Conservation (phyloP, 2,797 vertebrate species). For the Neomorphus geoffroyi region DNA sequence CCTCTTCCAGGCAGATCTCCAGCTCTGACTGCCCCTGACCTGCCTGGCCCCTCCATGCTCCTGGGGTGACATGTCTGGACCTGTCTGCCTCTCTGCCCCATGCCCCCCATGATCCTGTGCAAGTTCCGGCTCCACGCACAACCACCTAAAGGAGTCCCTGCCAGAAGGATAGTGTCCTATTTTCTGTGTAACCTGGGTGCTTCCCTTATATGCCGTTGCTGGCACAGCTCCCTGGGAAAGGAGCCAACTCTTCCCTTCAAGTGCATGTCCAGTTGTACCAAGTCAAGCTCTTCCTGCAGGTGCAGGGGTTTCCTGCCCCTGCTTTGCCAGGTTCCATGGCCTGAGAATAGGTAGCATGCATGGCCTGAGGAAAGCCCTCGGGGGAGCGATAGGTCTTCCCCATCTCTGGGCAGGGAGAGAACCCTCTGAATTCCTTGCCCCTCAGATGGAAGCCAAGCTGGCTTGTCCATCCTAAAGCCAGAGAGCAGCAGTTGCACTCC, state of each 20-base stretch:
- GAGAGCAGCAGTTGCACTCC: background rate
- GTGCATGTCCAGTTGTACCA: background rate
- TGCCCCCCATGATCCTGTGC: background rate
- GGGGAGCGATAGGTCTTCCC: background rate
- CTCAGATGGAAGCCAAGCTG: background rate
- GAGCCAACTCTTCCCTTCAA: background rate
- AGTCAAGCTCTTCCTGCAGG: background rate
- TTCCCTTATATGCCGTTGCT: accelerated
- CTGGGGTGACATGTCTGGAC: background rate
- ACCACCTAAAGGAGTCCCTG: background rate
- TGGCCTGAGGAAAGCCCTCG: background rate
- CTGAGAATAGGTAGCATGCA: background rate
- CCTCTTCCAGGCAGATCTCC: background rate
- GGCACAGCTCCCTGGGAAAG: background rate
- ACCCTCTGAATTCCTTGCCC: background rate
- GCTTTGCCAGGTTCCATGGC: accelerated
- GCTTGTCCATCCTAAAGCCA: background rate
- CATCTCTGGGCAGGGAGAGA: background rate
- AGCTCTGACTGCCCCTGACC: background rate
- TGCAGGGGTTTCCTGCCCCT: accelerated
- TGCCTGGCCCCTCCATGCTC: background rate
- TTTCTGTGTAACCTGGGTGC: background rate
- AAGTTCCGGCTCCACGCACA: accelerated
- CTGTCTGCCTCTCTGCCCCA: background rate
- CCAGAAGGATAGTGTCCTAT: background rate